Conservation (phyloP, 1,140 invertebrate genomes). For the Drosophila bocki region DNA sequence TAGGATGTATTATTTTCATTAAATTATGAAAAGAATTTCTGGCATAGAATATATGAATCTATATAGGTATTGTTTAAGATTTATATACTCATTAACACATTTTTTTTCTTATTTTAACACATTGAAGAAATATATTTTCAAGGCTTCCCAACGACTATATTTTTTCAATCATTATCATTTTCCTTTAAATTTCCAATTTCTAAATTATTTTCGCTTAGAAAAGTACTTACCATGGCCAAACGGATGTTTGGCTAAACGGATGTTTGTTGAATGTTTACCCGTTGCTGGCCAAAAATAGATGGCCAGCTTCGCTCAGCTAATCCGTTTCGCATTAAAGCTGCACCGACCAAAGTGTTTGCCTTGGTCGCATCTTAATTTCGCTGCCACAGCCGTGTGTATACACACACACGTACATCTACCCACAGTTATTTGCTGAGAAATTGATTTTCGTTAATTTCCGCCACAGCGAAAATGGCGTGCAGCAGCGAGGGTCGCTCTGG, state of each 20-base stretch:
- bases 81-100: background rate
- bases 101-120: background rate
- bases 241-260: background rate
- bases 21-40: background rate
- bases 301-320: conserved; percentile 20
- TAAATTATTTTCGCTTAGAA: background rate
- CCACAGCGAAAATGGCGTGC: conserved; percentile 70
- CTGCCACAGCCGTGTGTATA: conserved; percentile 18
- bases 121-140: background rate
- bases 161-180: background rate
- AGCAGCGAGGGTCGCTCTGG: conserved; percentile 37
- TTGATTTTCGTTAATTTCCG: conserved; percentile 72
- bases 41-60: too few species aligned
- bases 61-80: too few species aligned
- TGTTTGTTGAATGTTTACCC: conserved; percentile 4
- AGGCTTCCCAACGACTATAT: background rate
- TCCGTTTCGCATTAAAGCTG: conserved; percentile 47
- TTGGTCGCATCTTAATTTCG: conserved; percentile 48
- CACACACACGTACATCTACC: background rate
- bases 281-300: conserved; percentile 18
- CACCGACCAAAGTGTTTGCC: conserved; percentile 33
- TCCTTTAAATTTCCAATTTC: background rate
- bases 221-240: background rate
- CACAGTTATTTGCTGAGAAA: conserved; percentile 48
- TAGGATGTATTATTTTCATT: too few species aligned